These are phyloP conservation scores for Drosophila rufa DNA, from an alignment of 1,140 invertebrate species.

Conservation along the genomic window DNA sequence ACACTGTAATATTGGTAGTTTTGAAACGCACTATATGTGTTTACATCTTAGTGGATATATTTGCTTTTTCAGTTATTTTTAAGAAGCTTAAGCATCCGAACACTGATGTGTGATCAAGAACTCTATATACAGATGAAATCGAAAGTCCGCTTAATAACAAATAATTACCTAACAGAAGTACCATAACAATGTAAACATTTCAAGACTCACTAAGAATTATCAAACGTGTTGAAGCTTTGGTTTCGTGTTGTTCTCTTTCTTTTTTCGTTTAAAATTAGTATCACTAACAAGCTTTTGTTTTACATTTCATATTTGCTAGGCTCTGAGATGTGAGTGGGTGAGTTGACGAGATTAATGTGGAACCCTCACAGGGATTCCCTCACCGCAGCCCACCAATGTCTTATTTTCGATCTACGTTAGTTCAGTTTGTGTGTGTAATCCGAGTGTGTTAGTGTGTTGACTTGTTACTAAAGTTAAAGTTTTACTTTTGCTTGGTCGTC, in stretches of 20 bases:
- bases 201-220: slow-evolving; percentile 37
- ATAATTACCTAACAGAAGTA: slow-evolving; percentile 33
- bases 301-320: slow-evolving; percentile 30
- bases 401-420: slow-evolving; percentile 40
- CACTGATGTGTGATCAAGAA: slow-evolving; percentile 23
- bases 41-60: slow-evolving; percentile 19
- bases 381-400: slow-evolving; percentile 25
- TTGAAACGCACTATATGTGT: slow-evolving; percentile 27
- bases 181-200: slow-evolving; percentile 55
- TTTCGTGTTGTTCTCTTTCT: slow-evolving; percentile 8
- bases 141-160: slow-evolving; percentile 29
- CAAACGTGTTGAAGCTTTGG: slow-evolving; percentile 35
- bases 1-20: neutral
- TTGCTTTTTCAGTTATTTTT: slow-evolving; percentile 25
- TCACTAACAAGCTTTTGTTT: slow-evolving; percentile 75
- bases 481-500: slow-evolving; percentile 80
- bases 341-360: neutral
- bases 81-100: slow-evolving; percentile 38
- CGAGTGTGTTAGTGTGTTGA: slow-evolving; percentile 34
- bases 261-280: slow-evolving; percentile 75
- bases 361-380: slow-evolving; percentile 2
- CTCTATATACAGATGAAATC: slow-evolving; percentile 45
- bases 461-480: slow-evolving; percentile 71
- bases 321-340: slow-evolving; percentile 29
- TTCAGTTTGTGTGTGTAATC: slow-evolving; percentile 8